Evolutionary conservation across 2,797 vertebrate genomes (phyloP).

Genomic region (Catharus ustulatus): DNA sequence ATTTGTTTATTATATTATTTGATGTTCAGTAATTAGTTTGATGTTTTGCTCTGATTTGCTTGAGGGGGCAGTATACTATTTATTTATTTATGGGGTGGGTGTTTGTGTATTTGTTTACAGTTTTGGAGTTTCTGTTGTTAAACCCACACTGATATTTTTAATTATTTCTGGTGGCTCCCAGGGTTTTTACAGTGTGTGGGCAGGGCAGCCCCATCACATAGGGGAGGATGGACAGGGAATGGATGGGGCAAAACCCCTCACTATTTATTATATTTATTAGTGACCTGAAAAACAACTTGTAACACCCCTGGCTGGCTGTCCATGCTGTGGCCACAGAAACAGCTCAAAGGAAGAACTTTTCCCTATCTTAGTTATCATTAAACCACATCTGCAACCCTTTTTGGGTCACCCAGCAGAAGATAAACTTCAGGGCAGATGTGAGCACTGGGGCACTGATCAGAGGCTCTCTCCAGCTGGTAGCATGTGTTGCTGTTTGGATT

Average conservation of each 20-base stretch:
- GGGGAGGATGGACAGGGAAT: not conserved
- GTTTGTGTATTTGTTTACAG: not conserved
- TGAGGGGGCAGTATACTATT: not conserved
- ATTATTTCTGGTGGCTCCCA: not conserved
- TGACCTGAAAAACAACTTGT: not conserved
- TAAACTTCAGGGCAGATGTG: not conserved
- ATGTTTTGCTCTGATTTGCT: not conserved
- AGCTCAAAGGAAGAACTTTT: not conserved
- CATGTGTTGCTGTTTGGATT: not conserved
- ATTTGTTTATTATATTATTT: not conserved
- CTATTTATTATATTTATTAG: not conserved
- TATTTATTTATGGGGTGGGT: not conserved
- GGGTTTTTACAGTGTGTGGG: not conserved
- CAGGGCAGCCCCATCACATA: accelerated
- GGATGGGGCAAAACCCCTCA: not conserved
- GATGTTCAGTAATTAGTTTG: not conserved
- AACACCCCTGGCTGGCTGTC: not conserved
- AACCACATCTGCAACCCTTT: not conserved
- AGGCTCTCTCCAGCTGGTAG: not conserved
- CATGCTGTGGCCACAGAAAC: not conserved
- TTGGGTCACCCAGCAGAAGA: not conserved
- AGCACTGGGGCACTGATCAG: not conserved
- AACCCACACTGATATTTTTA: not conserved
- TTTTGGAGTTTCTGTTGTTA: not conserved
- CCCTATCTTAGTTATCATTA: not conserved